Percentiles rank a stretch among this genome's conserved stretches.
Evolutionary conservation across 1,140 invertebrate species (phyloP).

Genomic region (Arion vulgaris): DNA sequence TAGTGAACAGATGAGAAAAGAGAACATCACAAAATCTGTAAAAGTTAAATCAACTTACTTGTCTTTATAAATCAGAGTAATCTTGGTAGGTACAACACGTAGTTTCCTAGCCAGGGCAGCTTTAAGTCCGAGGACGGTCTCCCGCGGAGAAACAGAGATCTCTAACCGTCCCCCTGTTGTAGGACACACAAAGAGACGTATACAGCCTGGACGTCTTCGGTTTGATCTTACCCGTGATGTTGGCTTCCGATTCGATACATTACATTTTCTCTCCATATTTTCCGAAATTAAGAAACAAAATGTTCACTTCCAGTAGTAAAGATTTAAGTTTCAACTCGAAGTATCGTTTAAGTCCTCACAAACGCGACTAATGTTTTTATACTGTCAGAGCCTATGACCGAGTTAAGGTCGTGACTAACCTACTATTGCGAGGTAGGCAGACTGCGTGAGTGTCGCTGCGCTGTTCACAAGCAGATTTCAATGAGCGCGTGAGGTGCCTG

Average conservation of each 20-base stretch:
- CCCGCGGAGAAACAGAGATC: constrained; percentile 83
- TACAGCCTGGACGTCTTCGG: constrained; percentile 26
- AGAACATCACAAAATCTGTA: not conserved
- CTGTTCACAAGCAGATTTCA: too few species aligned
- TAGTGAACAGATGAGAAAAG: too few species aligned
- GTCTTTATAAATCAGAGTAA: constrained; percentile 90
- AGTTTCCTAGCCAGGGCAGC: constrained; percentile 90
- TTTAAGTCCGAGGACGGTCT: constrained; percentile 89
- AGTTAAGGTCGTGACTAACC: too few species aligned
- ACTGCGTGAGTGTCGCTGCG: too few species aligned
- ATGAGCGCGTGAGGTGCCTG: too few species aligned
- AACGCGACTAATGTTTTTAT: too few species aligned
- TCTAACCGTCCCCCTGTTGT: constrained; percentile 93
- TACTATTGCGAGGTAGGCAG: too few species aligned
- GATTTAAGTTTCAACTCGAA: too few species aligned
- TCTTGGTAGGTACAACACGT: constrained; percentile 92
- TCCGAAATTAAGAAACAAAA: too few species aligned
- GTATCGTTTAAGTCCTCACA: too few species aligned
- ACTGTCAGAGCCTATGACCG: too few species aligned
- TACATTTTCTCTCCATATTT: constrained; percentile 32
- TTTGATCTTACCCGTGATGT: not conserved
- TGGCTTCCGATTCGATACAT: constrained; percentile 12
- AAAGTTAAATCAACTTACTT: constrained; percentile 78
- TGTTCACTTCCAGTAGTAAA: too few species aligned
- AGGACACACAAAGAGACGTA: constrained; percentile 72